These are phyloP conservation scores for Iphiclides podalirius DNA, from an alignment of 2,888 invertebrate genomes.

Conservation along the genomic window DNA sequence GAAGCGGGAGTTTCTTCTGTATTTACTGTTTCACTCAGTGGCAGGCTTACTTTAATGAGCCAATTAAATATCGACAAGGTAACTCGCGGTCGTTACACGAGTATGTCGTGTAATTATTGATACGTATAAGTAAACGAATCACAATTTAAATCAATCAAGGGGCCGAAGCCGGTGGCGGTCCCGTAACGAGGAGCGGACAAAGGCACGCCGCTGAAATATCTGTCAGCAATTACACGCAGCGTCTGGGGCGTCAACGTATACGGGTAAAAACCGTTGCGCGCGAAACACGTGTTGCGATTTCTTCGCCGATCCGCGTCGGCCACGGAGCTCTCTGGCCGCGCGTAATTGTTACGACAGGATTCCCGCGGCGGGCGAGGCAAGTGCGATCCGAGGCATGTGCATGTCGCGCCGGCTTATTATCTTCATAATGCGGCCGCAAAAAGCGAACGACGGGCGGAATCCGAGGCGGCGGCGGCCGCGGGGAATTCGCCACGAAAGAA, in stretches of 20 bases:
- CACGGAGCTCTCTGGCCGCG: too few species aligned
- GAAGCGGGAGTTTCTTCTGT: too few species aligned
- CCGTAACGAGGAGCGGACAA: constrained; percentile 1
- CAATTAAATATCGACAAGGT: too few species aligned
- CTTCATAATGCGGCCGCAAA: constrained; percentile 19
- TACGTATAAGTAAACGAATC: background rate
- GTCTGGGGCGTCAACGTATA: constrained; percentile 18
- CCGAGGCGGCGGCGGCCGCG: constrained; percentile 6
- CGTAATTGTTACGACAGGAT: constrained; percentile 19
- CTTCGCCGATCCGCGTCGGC: constrained; percentile 8
- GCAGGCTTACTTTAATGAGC: too few species aligned
- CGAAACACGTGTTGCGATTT: constrained; percentile 14
- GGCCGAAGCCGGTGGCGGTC: background rate
- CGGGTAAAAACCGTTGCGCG: constrained; percentile 20
- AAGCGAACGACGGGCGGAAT: constrained; percentile 4
- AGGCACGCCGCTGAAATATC: constrained; percentile 4
- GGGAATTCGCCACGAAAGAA: constrained; percentile 14
- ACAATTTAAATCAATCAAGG: constrained; percentile 10
- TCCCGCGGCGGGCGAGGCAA: constrained; percentile 6
- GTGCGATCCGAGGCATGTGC: constrained; percentile 14
- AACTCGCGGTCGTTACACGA: too few species aligned
- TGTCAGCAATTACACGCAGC: constrained; percentile 9
- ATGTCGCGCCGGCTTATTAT: constrained; percentile 22
- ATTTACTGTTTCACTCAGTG: too few species aligned
- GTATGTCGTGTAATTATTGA: too few species aligned